Percentiles rank a stretch among this genome's conserved stretches.
Evolutionary conservation across 1,140 invertebrate genomes (phyloP).

Genomic region (Drosophila kurseongensis): DNA sequence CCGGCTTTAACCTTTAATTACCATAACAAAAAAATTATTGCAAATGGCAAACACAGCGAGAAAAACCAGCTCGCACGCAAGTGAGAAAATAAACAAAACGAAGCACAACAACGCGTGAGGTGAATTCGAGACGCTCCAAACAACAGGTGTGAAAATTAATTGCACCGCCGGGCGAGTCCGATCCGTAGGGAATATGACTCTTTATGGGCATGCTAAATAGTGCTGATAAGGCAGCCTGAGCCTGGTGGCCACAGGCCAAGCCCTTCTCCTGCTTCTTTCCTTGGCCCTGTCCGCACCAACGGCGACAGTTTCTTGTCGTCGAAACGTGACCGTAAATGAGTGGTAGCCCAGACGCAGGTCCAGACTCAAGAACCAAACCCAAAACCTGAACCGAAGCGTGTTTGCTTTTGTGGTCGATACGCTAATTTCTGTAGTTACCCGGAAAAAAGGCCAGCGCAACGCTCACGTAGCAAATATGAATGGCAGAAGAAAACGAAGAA

Average conservation of each 20-base stretch:
- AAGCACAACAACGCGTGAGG: constrained; percentile 32
- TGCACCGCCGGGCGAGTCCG: constrained; percentile 34
- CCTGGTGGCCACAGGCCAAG: constrained; percentile 5
- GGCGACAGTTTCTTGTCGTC: constrained; percentile 27
- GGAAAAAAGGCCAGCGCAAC: constrained; percentile 63
- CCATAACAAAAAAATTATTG: constrained; percentile 64
- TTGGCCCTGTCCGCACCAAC: neutral
- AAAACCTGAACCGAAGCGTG: constrained; percentile 42
- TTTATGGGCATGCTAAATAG: constrained; percentile 45
- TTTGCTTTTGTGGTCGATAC: constrained; percentile 81
- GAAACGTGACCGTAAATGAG: constrained; percentile 66
- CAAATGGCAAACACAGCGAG: constrained; percentile 51
- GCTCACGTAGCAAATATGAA: constrained; percentile 77
- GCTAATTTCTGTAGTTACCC: constrained; percentile 78
- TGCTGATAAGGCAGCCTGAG: constrained; percentile 40
- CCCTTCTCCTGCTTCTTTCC: constrained; percentile 6
- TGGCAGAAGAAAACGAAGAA: constrained; percentile 32
- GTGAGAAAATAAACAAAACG: constrained; percentile 72
- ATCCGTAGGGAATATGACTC: constrained; percentile 50
- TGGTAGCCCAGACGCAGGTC: constrained; percentile 31
- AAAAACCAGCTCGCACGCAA: constrained; percentile 54
- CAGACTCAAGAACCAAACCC: constrained; percentile 18
- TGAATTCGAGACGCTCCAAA: constrained; percentile 38
- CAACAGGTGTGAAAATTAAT: constrained; percentile 72
- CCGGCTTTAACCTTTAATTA: constrained; percentile 50